Base-by-base conservation (phyloP, 2,888 invertebrate species). In the Hofmannophila pseudospretella region DNA sequence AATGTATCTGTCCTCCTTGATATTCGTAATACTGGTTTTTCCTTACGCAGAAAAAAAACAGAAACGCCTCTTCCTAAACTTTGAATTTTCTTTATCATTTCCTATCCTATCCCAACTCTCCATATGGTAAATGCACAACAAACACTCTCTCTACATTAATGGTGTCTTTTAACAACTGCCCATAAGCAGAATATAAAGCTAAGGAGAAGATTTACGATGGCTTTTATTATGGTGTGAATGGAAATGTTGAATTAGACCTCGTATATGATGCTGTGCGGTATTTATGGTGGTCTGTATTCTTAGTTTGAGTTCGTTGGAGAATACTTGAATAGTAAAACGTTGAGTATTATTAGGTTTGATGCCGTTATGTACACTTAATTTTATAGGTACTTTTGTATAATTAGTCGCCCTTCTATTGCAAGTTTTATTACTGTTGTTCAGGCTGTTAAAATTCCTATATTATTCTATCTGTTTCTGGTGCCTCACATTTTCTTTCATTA, bases 161-260 rank as follows among this genome's bases (percentile, higher is more conserved):
- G 62, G 58, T 63, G 61, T 60, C 62, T 66, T 67, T 69, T 68
- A 72, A 74, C 67, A 70, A 63, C 63, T 49, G 38, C 52, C 56
- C 45, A 53, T 58, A 59, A 61, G 40, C 44, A 41, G 53, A 44
- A 41, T 52, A 60, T 58, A 58, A 52, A 64, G 53, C 53, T 41
- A 23, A 47, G 46, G 44, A 48, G 51, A 54, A 58, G 59, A 67
- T 75, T 74, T 69, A 75, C 66, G 68, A 67, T 44, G 48, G 49
- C 49, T 61, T 80, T 80, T 76, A 80, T 70, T 65, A 59, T 64
- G 44, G 71, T 68, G 77, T 69, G 69, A 76, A 77, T 68, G 67
- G 66, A 72, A 56, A 67, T 59, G 62, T 61, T 62, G 67, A 67
- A 66, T 67, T 67, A 47, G 51, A 52, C 48, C 51, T 54, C 42